These are phyloP conservation scores for Chirona hameri DNA, from an alignment of 2,888 invertebrate genomes.

Conservation along the genomic window DNA sequence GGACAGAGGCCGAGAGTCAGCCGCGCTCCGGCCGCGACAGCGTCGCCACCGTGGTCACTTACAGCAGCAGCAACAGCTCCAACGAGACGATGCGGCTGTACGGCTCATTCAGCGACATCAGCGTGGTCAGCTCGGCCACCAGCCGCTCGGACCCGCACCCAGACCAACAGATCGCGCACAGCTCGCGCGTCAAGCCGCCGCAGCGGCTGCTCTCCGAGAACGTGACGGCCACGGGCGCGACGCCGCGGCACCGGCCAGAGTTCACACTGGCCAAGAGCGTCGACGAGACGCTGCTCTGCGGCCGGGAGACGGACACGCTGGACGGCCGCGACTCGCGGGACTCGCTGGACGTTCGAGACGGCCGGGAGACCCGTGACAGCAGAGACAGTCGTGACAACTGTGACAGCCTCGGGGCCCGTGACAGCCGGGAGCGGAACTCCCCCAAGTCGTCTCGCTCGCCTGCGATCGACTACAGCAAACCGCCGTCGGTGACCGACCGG, in stretches of 20 bases:
- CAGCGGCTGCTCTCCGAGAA: slow-evolving; percentile 74
- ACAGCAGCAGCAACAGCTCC: slow-evolving; percentile 58
- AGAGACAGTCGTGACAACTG: too few species aligned
- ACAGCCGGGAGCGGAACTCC: slow-evolving; percentile 27
- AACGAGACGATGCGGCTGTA: slow-evolving; percentile 77
- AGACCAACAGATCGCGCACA: slow-evolving; percentile 67
- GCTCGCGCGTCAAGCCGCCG: slow-evolving; percentile 70
- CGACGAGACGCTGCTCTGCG: slow-evolving; percentile 35
- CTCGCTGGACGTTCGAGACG: too few species aligned
- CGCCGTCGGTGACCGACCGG: slow-evolving; percentile 62
- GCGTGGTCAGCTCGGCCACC: slow-evolving; percentile 53
- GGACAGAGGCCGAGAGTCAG: slow-evolving; percentile 33
- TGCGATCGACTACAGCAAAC: slow-evolving; percentile 45
- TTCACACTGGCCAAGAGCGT: slow-evolving; percentile 37
- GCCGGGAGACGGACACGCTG: slow-evolving; percentile 36
- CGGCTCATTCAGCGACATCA: slow-evolving; percentile 69
- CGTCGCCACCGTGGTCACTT: slow-evolving; percentile 54
- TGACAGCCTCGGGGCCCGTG: too few species aligned
- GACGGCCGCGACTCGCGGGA: background rate
- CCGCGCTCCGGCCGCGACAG: slow-evolving; percentile 53
- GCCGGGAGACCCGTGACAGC: background rate
- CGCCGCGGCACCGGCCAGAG: slow-evolving; percentile 41
- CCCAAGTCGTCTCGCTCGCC: slow-evolving; percentile 41
- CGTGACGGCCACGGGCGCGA: slow-evolving; percentile 58
- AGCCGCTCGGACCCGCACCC: slow-evolving; percentile 44